Base-by-base conservation (phyloP, 2,888 invertebrate species). In the Myathropa florea region DNA sequence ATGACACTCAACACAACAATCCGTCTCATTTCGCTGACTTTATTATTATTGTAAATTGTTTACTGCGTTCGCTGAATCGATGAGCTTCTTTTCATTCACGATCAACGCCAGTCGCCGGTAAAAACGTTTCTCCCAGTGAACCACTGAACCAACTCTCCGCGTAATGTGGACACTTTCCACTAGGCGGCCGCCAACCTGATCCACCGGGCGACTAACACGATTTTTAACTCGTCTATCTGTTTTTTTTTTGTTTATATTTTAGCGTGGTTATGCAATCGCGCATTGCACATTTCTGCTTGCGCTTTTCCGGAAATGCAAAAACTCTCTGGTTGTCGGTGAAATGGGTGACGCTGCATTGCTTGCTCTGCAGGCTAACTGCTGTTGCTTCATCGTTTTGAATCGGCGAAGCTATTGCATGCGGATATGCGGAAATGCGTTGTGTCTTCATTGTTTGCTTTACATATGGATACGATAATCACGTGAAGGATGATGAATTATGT, bases 291-390 rank as follows among this genome's bases (percentile, higher is more conserved):
- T 67, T 57, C 60, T 21, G 46, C 55, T 55, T 55, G 26, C 18
- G 30, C 46, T 55, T 60, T 75, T 83, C 86, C 83, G 86, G 86
- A 86, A 79, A 76, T 79, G 71, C 75, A 67, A 78, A 83, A 76
- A 61, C 53, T 65, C 55, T 82, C 63, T 60, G 24, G 36, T 21
- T 24, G 53, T 57, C 53, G 65, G 79, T 67, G 76, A 64, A 76
- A 77, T 53, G 46, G 33, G 9, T 46, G 46, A 46, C 55, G 59
- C 28, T 68, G 57, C 28, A 23, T 65, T 59, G 36, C 63, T 71
- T 30, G 53, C 28, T 18, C 14, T 79, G 30, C 10, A 23, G 12
- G 18, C 7, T 53, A 18, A 26, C 39, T 3, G 36, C 30, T 39
- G 39, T 14, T 39, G 39, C 33, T 33, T 28, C 28, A 28, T 6